A percentile compares a stretch with the other conserved stretches of the same genome.
phyloP scores from a whole-genome alignment of 2,888 invertebrate genomes.

The Nesidiocoris tenuis region DNA sequence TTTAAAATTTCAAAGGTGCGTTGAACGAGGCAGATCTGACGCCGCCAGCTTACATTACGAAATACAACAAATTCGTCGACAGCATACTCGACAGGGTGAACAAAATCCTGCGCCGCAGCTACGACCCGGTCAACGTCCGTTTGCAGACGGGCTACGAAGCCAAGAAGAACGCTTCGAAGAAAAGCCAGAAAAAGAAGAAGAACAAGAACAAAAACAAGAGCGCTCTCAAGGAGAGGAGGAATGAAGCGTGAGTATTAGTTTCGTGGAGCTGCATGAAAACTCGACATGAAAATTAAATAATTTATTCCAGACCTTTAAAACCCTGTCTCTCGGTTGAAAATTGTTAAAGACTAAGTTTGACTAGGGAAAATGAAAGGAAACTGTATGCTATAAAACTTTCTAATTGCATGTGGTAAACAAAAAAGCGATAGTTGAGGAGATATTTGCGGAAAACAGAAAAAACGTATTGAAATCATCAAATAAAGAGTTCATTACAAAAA shows the following conservation, averaged over 20 bases:
- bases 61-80: conserved; percentile 84
- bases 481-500: too few relatives aligned
- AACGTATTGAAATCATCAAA: too few relatives aligned
- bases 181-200: conserved; percentile 53
- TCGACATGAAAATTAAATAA: background rate
- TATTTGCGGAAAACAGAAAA: too few relatives aligned
- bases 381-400: too few relatives aligned
- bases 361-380: too few relatives aligned
- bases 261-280: background rate
- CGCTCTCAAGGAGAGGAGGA: conserved; percentile 50
- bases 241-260: conserved; percentile 27
- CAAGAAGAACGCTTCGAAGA: conserved; percentile 58
- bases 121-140: conserved; percentile 81
- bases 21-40: conserved; percentile 56
- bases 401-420: too few relatives aligned
- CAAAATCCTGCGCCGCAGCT: conserved; percentile 73
- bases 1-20: too few relatives aligned
- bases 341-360: too few relatives aligned
- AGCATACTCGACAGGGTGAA: conserved; percentile 79
- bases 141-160: conserved; percentile 60
- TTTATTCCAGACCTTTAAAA: background rate
- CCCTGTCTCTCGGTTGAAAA: too few relatives aligned
- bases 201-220: conserved; percentile 53
- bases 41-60: conserved; percentile 72
- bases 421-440: too few relatives aligned